These are phyloP conservation scores for Intellagama lesueurii DNA, from an alignment of 2,797 vertebrate species.

Conservation along the genomic window DNA sequence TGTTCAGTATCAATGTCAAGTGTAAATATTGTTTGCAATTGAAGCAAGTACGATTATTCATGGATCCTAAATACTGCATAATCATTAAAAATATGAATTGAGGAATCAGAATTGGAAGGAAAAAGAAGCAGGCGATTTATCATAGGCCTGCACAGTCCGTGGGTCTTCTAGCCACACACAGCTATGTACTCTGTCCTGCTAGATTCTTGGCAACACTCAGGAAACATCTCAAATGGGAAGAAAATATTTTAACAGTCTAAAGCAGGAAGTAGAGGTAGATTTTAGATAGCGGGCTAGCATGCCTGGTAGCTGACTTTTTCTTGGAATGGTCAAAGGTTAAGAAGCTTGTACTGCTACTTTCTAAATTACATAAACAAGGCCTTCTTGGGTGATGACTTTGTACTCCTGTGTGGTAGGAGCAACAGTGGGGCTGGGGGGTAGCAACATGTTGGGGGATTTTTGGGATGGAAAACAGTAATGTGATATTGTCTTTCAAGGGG, in stretches of 20 bases:
- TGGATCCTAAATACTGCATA: conserved; percentile 19
- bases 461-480: conserved; percentile 63
- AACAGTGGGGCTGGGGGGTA: conserved; percentile 39
- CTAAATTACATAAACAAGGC: conserved; percentile 55
- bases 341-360: conserved; percentile 50
- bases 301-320: neutral
- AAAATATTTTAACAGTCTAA: neutral
- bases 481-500: conserved; percentile 77
- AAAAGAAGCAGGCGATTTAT: conserved; percentile 32
- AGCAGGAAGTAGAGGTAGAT: neutral
- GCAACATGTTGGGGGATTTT: conserved; percentile 59
- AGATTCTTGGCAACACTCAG: neutral
- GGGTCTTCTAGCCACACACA: neutral
- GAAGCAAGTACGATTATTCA: conserved; percentile 32
- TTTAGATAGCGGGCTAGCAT: neutral
- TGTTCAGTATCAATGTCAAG: conserved; percentile 43
- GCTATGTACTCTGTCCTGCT: neutral
- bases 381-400: conserved; percentile 59
- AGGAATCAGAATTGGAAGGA: conserved; percentile 1
- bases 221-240: no score
- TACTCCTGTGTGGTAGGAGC: conserved; percentile 60
- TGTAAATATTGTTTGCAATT: conserved; percentile 3
- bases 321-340: conserved; percentile 6
- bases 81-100: conserved; percentile 1
- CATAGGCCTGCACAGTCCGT: conserved; percentile 11